Evolutionary conservation across 1,140 invertebrate genomes (phyloP).

Genomic region (Belonocnema kinseyi): DNA sequence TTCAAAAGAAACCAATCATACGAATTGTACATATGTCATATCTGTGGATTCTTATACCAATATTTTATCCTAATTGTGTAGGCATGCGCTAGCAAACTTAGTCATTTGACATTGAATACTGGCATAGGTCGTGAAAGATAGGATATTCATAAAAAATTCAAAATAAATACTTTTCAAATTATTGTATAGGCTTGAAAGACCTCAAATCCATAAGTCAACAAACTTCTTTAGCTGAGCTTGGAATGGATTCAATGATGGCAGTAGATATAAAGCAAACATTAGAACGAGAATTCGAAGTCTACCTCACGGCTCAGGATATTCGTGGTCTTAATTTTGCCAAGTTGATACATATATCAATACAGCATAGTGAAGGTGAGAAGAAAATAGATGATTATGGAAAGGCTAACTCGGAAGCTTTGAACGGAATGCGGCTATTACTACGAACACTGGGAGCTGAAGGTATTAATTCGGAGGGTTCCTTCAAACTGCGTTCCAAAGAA

Average conservation of each 20-base stretch:
- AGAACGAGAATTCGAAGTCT: constrained; percentile 84
- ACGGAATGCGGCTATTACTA: constrained; percentile 66
- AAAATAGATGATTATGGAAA: constrained; percentile 33
- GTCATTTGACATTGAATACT: no score
- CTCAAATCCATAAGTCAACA: constrained; percentile 78
- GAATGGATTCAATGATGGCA: constrained; percentile 90
- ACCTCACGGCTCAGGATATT: constrained; percentile 83
- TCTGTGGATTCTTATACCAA: no score
- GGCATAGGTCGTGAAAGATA: no score
- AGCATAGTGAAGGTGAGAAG: constrained; percentile 51
- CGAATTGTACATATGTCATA: no score
- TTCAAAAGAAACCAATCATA: no score
- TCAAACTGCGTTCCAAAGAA: constrained; percentile 63
- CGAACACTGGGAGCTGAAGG: constrained; percentile 56
- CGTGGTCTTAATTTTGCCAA: constrained; percentile 78
- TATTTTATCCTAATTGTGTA: no score
- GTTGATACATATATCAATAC: constrained; percentile 73
- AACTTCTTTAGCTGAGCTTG: constrained; percentile 83
- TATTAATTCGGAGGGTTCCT: constrained; percentile 50
- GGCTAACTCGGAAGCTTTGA: constrained; percentile 35
- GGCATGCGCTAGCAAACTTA: no score
- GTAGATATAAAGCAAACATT: constrained; percentile 88
- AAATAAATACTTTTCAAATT: background rate
- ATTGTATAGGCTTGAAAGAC: constrained; percentile 69
- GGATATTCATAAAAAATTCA: background rate